Base-by-base conservation (phyloP, 1,140 invertebrate genomes). In the Periplaneta americana region DNA sequence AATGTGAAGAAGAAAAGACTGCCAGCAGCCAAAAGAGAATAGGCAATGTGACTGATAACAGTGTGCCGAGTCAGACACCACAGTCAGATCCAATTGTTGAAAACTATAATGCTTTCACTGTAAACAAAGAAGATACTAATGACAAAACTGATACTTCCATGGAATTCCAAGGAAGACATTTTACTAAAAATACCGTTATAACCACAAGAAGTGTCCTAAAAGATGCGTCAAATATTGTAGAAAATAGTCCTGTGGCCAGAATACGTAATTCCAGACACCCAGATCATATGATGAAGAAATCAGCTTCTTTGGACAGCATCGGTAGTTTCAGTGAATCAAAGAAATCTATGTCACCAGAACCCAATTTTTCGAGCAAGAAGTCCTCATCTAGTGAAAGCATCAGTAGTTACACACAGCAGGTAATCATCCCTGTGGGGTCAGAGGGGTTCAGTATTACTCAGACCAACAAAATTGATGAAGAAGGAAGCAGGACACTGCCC, bases 261-360 rank as follows among this genome's bases (percentile, higher is more conserved):
- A n/a, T 28, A 66, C 13, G 22, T n/a, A 8, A 11, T n/a, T n/a
- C 22, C n/a, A 66, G 48, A n/a, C 48, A 74, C 22, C 31, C 3
- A 17, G 66, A 80, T 34, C 66, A 74, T 17, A n/a, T 80, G 35
- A 33, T 80, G 48, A 81, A 82, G 32, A 91, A 90, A 83, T 90
- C 89, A 78, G 89, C 86, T 84, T 91, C 91, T 83, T 87, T 91
- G 84, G 91, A 92, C 84, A 92, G 91, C 82, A 86, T 92, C 81
- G 91, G 91, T 83, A 89, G 90, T 84, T 66, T 66, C 22, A 66
- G 4, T 66, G 48, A 66, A n/a, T 66, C 48, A 66, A 77, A 66
- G 48, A 48, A 34, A 17, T 80, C 66, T 15, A 9, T 18, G 8
- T 80, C 66, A 35, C 79, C 79, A 1, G 79, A 74, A 80, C 79